Evolutionary conservation across 2,888 invertebrate species (phyloP).

Genomic region (Flexamia atlantica): DNA sequence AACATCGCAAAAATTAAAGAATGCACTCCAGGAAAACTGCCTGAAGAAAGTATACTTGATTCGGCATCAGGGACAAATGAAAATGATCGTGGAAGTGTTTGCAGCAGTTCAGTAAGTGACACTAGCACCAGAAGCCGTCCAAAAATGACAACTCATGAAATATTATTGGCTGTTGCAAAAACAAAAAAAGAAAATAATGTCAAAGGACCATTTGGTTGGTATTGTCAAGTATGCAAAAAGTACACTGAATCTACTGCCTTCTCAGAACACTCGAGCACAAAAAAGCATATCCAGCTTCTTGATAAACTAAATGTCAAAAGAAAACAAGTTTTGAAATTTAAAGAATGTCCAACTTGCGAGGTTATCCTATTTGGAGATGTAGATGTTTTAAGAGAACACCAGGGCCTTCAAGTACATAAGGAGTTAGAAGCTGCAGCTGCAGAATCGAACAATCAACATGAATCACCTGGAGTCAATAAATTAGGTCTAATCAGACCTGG

Average conservation of each 20-base stretch:
- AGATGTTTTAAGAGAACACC: background rate
- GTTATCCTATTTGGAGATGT: background rate
- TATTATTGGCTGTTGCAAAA: conserved; percentile 19
- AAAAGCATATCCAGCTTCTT: background rate
- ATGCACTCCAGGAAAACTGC: background rate
- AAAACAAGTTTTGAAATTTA: background rate
- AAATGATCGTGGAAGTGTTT: background rate
- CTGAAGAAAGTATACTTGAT: background rate
- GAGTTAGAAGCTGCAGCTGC: background rate
- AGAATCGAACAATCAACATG: too few species aligned
- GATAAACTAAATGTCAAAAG: background rate
- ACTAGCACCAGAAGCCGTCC: background rate
- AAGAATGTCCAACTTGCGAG: conserved; percentile 1
- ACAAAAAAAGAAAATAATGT: background rate
- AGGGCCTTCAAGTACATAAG: background rate
- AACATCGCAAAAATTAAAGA: background rate
- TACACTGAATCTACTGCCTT: background rate
- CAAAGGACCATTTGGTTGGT: background rate
- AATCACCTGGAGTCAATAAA: too few species aligned
- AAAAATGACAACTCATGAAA: conserved; percentile 24
- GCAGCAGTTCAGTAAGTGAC: conserved; percentile 25
- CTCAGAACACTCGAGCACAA: background rate
- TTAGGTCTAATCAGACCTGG: too few species aligned
- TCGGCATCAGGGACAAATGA: background rate
- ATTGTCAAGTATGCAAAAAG: conserved; percentile 19